A percentile compares a stretch with the other conserved stretches of the same genome.
Evolutionary conservation across 92 coral and sea anemone genomes (phyloP).

Genomic region (Epizoanthus stellaris): DNA sequence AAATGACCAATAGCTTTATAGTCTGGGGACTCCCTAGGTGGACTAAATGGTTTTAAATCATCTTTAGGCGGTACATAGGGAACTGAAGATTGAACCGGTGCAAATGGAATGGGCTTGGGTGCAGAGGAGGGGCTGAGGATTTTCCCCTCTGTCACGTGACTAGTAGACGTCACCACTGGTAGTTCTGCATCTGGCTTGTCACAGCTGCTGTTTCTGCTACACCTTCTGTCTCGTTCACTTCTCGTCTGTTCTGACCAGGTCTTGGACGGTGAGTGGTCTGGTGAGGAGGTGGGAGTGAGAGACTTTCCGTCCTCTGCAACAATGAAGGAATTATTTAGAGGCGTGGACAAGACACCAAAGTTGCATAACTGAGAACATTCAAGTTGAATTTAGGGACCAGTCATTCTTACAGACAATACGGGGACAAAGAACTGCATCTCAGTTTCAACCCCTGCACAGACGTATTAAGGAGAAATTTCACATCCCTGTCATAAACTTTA

Average conservation of each 20-base stretch:
- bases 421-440: no score
- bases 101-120: conserved; percentile 43
- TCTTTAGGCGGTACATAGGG: conserved; percentile 28
- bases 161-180: conserved; percentile 18
- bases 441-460: no score
- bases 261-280: conserved; percentile 46
- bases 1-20: conserved; percentile 1
- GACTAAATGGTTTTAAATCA: conserved; percentile 53
- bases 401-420: no score
- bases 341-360: not conserved
- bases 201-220: not conserved
- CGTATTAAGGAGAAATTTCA: no score
- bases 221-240: conserved; percentile 10
- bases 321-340: not conserved
- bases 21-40: conserved; percentile 56
- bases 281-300: conserved; percentile 41
- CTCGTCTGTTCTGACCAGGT: conserved; percentile 27
- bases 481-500: no score
- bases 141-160: conserved; percentile 4
- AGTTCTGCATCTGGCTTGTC: conserved; percentile 9
- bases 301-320: conserved; percentile 57
- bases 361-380: no score
- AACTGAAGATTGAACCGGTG: conserved; percentile 26
- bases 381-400: no score
- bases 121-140: conserved; percentile 9